These are phyloP conservation scores for Lochmaea capreae DNA, from an alignment of 2,888 invertebrate species.

Conservation along the genomic window DNA sequence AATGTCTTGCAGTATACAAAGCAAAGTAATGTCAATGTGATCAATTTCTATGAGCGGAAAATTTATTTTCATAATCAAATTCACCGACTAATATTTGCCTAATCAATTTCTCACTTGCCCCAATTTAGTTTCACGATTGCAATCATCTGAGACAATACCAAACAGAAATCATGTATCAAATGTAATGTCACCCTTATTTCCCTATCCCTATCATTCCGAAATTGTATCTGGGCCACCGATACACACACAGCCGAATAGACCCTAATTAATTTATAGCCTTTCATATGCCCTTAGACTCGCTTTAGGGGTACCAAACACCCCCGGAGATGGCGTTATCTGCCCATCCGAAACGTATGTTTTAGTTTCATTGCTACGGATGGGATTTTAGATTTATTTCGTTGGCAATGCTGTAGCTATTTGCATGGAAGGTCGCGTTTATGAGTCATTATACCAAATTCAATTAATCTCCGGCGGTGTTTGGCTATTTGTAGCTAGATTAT, in stretches of 20 bases:
- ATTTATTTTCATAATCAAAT: too few relatives aligned
- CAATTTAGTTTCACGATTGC: not conserved
- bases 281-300: constrained; percentile 50
- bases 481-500: constrained; percentile 23
- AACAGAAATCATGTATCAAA: constrained; percentile 14
- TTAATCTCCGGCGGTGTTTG: constrained; percentile 34
- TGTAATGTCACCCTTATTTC: constrained; percentile 20
- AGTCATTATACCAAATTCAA: constrained; percentile 38
- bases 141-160: constrained; percentile 13
- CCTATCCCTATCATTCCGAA: constrained; percentile 22
- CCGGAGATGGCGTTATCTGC: constrained; percentile 27
- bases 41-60: not conserved
- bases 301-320: constrained; percentile 28
- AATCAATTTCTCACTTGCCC: not conserved
- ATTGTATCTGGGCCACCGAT: constrained; percentile 46
- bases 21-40: not conserved
- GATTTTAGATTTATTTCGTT: constrained; percentile 40
- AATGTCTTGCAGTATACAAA: too few relatives aligned
- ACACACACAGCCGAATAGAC: constrained; percentile 47
- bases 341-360: constrained; percentile 41
- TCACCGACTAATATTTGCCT: not conserved
- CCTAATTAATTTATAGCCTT: constrained; percentile 60
- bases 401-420: constrained; percentile 35
- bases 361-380: constrained; percentile 30
- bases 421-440: constrained; percentile 40